Base-by-base conservation (phyloP, 2,888 invertebrate species). In the Polydrusus cervinus region DNA sequence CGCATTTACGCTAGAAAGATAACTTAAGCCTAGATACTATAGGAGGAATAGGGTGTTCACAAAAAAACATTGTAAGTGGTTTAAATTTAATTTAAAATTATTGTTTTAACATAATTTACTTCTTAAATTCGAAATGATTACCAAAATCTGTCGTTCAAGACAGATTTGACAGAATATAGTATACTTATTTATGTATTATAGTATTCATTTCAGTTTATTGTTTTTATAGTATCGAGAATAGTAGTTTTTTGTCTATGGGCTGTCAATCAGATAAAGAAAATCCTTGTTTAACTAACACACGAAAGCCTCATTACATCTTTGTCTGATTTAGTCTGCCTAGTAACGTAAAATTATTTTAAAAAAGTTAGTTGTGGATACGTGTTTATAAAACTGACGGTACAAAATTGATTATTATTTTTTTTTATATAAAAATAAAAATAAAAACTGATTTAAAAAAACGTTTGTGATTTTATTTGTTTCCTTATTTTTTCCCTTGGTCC, bases 391-490 rank as follows among this genome's bases (percentile, higher is more conserved):
- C 78, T 74, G 77, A 79, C 82, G 81, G 82, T 82, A 82, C 82
- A 82, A 83, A 83, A 81, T 74, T 79, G 71, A 74, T 75, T 75
- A 77, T 79, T 72, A 71, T 74, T 79, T 80, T 79, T 80, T 79
- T 79, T 73, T 73, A 51, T 68, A 68, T 60, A 62, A 61, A 66
- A 66, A 49, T 14, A 20, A 45, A 68, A 74, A 79, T 75, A 73
- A 77, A 76, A 77, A 78, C 70, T 73, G 65, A 75, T 76, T 71
- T 79, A 64, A 65, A 76, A 74, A 71, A 51, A 34, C 1, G 38
- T 49, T 43, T 30, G 30, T 1, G 13, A 34, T 68, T 67, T 65
- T 64, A 61, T 64, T 65, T 60, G 11, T 43, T n/a, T 10, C 47
- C 51, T 57, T 25, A n/a, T 0, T 8, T 34, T 65, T 67, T 40